Base-by-base conservation (phyloP, 2,888 invertebrate genomes). In the Strigamia transsilvanica region DNA sequence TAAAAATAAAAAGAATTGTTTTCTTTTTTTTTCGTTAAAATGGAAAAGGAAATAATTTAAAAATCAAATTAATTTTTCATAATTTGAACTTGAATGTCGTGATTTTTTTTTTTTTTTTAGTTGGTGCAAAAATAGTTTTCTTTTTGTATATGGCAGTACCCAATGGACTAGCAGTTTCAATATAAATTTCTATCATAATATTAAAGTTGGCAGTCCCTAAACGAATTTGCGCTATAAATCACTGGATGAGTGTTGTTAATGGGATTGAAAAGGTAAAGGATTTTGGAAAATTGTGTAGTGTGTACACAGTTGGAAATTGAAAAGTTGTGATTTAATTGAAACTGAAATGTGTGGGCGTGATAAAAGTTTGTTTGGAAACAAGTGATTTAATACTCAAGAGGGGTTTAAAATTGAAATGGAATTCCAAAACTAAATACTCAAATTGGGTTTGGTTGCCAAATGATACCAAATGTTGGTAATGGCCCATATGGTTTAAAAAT, bases 211-310 rank as follows among this genome's bases (percentile, higher is more conserved):
- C n/a, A 56, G 56, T 56, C 56, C 56, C 56, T 56, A 56, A 56
- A 56, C 56, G 56, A 56, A 56, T 56, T 56, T 56, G 18, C 56
- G n/a, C 15, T 56, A 56, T 56, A 56, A 56, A 56, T 56, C 56
- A 56, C 56, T 56, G 56, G 21, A 56, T 56, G 56, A 56, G 56
- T 56, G 56, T 56, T 56, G 56, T 56, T 56, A 56, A 56, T 56
- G 56, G 56, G 56, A 56, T 18, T 56, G 56, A 56, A 56, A 56
- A 56, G 56, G 56, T 56, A 56, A 51, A 56, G 56, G 56, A 56
- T 18, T 56, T 56, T 56, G 3, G 18, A 56, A 56, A 56, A 56
- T 56, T 56, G 56, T 18, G 56, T 18, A n/a, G 56, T 56, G 56
- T 56, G 21, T 18, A 56, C 56, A 56, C 46, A 38, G 56, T 18